Conservation (phyloP, 2,888 invertebrate species). For the Cephus rjabovi region DNA sequence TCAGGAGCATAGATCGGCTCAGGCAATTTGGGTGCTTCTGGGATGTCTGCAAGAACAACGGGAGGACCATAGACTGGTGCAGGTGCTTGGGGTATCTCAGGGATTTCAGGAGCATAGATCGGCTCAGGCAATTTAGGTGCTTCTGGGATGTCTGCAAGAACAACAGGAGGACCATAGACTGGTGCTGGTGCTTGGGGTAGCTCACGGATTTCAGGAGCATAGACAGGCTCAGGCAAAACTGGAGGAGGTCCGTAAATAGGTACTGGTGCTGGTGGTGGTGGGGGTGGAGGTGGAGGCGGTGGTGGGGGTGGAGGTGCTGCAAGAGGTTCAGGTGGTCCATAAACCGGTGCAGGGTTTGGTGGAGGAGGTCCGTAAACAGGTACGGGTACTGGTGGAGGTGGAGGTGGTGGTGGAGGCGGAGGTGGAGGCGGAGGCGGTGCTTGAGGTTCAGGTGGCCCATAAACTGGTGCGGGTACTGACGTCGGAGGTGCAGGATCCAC, state of each 20-base stretch:
- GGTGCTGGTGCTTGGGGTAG: not conserved
- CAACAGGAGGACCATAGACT: not conserved
- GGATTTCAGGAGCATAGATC: not conserved
- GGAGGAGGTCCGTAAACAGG: constrained; percentile 7
- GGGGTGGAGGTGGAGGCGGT: not conserved
- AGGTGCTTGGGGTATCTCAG: not conserved
- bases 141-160: not conserved
- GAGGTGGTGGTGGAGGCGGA: not conserved
- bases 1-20: not conserved
- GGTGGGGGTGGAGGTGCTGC: not conserved
- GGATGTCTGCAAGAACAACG: not conserved
- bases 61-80: not conserved
- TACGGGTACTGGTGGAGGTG: constrained; percentile 8
- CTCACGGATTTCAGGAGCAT: not conserved
- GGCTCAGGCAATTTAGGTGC: constrained; percentile 1
- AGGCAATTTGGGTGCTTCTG: constrained; percentile 1
- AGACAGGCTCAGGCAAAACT: not conserved
- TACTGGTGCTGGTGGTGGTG: not conserved
- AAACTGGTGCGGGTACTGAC: not conserved
- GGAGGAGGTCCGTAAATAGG: not conserved
- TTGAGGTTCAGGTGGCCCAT: not conserved
- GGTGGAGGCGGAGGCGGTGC: not conserved
- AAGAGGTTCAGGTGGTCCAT: not conserved
- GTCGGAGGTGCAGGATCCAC: not conserved
- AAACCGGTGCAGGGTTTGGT: not conserved